phyloP scores from a whole-genome alignment of 2,888 invertebrate genomes.

The Mythimna pallens region DNA sequence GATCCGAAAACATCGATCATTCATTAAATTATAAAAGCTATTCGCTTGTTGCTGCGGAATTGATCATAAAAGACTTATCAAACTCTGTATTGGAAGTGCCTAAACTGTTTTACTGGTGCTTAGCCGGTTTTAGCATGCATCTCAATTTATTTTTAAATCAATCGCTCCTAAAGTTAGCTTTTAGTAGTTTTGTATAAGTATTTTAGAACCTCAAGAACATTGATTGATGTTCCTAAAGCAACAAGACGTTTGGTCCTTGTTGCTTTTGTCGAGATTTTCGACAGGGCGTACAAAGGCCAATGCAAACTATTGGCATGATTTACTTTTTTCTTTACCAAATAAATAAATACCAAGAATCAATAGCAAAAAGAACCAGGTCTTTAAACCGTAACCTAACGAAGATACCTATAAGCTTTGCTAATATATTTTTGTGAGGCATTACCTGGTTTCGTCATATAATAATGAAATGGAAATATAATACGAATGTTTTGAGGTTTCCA shows the following conservation, averaged over 20 bases:
- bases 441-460: no score
- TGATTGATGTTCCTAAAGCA: conserved; percentile 12
- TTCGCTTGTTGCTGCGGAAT: background rate
- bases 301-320: no score
- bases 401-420: no score
- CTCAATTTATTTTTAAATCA: conserved; percentile 7
- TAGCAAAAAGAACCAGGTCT: no score
- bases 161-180: background rate
- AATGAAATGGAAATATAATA: no score
- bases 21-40: background rate
- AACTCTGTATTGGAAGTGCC: background rate
- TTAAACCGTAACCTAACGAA: no score
- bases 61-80: background rate
- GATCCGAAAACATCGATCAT: background rate
- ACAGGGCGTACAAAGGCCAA: no score
- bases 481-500: no score
- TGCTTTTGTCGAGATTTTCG: conserved; percentile 1
- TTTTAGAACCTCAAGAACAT: conserved; percentile 2
- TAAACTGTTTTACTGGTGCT: background rate
- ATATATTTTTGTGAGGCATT: no score
- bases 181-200: conserved; percentile 4
- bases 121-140: background rate
- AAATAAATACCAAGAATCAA: no score
- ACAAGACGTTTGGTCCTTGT: conserved; percentile 6
- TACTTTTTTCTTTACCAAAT: no score